Base-by-base conservation (phyloP, 2,888 invertebrate genomes). In the Corbicula japonica region DNA sequence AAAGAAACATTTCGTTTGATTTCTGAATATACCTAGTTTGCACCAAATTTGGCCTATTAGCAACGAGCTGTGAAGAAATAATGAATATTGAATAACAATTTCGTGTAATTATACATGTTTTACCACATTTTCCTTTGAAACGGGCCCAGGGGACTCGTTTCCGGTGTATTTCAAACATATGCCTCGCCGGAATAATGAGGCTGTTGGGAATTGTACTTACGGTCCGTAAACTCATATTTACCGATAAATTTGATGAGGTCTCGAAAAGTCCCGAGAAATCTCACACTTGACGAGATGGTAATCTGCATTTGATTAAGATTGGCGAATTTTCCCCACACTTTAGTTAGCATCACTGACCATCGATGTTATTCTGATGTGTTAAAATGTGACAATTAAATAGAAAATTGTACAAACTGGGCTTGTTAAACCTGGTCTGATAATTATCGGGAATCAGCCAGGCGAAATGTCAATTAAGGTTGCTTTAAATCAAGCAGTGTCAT, bases 171-270 rank as follows among this genome's bases (percentile, higher is more conserved):
- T 69, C 69, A 76, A 83, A 79, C 82, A 79, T 83, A 83, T 83
- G 82, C 76, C 76, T 48, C 52, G 69, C 63, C 65, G 65, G 60
- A 26, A 28, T 44, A 72, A 79, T 56, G 69, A 65, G 69, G 48
- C 60, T 26, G 61, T 44, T 21, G 77, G 69, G 76, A 80, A 77
- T 77, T 68, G 26, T 58, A 26, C 66, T 74, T 52, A 70, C 83
- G 83, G 80, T 69, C 71, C 72, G 78, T 83, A 78, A 76, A 79
- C 63, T 83, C 83, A 74, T 73, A 78, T 78, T 83, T 83, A 83
- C 83, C 70, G 80, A 83, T 83, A 83, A 70, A 77, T 73, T 83
- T 80, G 83, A 79, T 80, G 80, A 74, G 76, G 76, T 83, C 83
- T 80, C 83, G 76, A 28, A 44, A 77, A 76, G 76, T 83, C 83